Conservation (phyloP, 2,888 invertebrate species). For the Kryphioiulus occultus region DNA sequence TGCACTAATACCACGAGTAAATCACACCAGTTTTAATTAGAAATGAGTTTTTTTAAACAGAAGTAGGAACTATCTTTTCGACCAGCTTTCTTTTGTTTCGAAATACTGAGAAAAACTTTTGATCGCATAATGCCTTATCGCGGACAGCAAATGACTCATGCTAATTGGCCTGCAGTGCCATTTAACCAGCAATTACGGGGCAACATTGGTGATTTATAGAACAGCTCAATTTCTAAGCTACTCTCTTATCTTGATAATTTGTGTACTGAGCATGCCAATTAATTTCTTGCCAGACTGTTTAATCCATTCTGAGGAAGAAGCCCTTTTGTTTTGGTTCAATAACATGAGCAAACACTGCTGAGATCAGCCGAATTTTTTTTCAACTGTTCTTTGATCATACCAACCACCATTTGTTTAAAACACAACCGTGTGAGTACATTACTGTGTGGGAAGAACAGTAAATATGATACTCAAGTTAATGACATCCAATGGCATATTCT, state of each 20-base stretch:
- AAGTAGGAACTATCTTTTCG: no score
- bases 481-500: no score
- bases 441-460: no score
- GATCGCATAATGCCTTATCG: background rate
- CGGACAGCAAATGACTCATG: background rate
- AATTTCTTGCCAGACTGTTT: background rate
- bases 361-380: background rate
- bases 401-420: background rate
- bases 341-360: background rate
- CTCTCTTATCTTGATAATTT: constrained; percentile 19
- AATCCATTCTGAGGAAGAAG: background rate
- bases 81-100: no score
- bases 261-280: constrained; percentile 22
- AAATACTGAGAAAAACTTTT: background rate
- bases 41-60: background rate
- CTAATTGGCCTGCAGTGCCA: background rate
- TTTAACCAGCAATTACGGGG: constrained; percentile 1
- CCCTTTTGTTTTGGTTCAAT: background rate
- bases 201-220: background rate
- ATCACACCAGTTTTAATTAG: background rate
- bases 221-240: constrained; percentile 10
- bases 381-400: background rate
- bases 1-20: background rate
- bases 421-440: no score
- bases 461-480: no score